Percentiles rank a stretch among this genome's conserved stretches.
phyloP scores from a whole-genome alignment of 2,888 invertebrate species.

The Taphrorychus bicolor region DNA sequence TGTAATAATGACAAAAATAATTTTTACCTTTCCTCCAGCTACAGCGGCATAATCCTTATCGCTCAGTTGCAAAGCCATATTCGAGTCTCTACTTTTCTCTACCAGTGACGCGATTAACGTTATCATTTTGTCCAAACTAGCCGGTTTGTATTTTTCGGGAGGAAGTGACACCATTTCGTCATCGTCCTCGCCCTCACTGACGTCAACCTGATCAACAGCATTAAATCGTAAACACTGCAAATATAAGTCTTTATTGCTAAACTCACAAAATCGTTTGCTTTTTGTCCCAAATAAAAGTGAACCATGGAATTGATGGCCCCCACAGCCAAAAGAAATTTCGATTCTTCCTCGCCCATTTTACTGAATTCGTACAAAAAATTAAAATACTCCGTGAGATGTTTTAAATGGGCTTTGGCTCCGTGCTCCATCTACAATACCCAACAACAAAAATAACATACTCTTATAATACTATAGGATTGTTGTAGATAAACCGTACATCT shows the following conservation, averaged over 20 bases:
- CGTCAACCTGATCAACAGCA: constrained; percentile 61
- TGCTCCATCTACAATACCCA: constrained; percentile 74
- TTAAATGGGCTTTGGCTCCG: constrained; percentile 83
- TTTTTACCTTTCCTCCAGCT: constrained; percentile 83
- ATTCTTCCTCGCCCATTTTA: constrained; percentile 94
- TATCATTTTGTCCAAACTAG: constrained; percentile 95
- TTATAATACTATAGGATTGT: too few relatives aligned
- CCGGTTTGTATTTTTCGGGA: constrained; percentile 83
- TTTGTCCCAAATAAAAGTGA: constrained; percentile 90
- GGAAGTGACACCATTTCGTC: constrained; percentile 73
- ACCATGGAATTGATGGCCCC: constrained; percentile 91
- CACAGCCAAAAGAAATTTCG: constrained; percentile 83
- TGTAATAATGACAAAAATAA: too few relatives aligned
- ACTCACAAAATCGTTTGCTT: constrained; percentile 73
- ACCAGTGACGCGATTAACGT: constrained; percentile 87
- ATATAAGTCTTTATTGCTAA: not conserved
- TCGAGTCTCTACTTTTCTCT: constrained; percentile 84
- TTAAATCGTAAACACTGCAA: not conserved
- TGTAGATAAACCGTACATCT: too few relatives aligned
- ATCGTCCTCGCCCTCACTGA: constrained; percentile 77
- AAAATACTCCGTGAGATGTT: constrained; percentile 93
- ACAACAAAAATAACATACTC: not conserved
- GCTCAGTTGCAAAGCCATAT: constrained; percentile 75
- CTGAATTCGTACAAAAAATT: constrained; percentile 92
- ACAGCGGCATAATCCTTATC: constrained; percentile 83